Conservation (phyloP, 2,797 vertebrate species). For the Chaetodon trifasciatus region DNA sequence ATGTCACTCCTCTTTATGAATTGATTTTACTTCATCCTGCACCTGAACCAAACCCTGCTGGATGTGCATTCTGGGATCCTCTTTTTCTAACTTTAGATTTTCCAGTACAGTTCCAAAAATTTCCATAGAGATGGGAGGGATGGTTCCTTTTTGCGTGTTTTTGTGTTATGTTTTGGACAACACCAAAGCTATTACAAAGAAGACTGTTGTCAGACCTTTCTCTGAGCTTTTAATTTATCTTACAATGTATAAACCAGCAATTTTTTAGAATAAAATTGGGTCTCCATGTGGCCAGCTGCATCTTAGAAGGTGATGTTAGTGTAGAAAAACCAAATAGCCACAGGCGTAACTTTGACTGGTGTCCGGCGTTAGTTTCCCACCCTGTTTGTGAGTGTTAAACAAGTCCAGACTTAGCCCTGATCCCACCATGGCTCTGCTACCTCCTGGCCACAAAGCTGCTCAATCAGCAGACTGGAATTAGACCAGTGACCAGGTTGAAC, state of each 20-base stretch:
- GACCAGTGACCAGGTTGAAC: slow-evolving; percentile 60
- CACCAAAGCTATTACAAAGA: not conserved
- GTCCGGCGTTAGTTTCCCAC: slow-evolving; percentile 13
- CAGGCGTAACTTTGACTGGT: not conserved
- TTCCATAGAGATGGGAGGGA: not conserved
- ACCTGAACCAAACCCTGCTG: not conserved
- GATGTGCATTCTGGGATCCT: no score
- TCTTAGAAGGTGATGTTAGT: not conserved
- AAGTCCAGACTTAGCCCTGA: slow-evolving; percentile 59
- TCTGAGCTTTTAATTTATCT: not conserved
- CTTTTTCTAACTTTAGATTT: not conserved
- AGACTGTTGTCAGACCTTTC: not conserved
- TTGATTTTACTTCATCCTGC: not conserved
- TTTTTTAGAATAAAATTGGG: not conserved
- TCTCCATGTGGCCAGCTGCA: not conserved
- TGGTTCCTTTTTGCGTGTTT: not conserved
- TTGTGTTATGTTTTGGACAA: not conserved
- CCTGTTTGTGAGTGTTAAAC: slow-evolving; percentile 53
- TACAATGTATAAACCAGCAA: not conserved
- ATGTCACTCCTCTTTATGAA: not conserved
- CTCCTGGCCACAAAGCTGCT: slow-evolving; percentile 53
- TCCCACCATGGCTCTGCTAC: slow-evolving; percentile 27
- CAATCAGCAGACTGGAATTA: slow-evolving; percentile 77
- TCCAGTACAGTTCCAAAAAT: not conserved
- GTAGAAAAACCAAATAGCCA: not conserved